Conservation (phyloP, 2,888 invertebrate species). For the Callyntrura sp. region DNA sequence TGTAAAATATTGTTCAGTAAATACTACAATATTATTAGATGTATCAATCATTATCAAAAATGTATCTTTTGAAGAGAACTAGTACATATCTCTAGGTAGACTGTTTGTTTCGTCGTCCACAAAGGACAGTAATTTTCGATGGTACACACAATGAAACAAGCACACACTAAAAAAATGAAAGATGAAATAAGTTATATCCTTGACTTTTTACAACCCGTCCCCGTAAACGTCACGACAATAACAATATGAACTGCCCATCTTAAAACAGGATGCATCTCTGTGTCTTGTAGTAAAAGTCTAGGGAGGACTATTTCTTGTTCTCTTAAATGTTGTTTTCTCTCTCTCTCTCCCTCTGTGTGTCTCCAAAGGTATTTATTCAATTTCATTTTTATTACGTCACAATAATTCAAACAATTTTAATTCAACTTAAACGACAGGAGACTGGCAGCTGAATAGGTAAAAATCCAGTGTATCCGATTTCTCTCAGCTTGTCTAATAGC, state of each 20-base stretch:
- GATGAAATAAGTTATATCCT: constrained; percentile 39
- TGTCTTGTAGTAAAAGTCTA: constrained; percentile 19
- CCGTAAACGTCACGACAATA: constrained; percentile 52
- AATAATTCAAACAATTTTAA: constrained; percentile 49
- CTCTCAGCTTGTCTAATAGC: neutral
- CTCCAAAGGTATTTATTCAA: neutral
- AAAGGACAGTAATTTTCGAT: neutral
- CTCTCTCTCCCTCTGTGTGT: neutral
- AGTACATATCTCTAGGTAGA: too few relatives aligned
- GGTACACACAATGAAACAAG: neutral
- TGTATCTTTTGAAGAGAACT: neutral
- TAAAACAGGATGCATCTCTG: constrained; percentile 12
- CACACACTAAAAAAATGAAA: neutral
- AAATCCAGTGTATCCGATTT: constrained; percentile 39
- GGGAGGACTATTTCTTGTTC: neutral
- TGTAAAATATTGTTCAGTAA: neutral
- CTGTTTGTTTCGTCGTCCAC: too few relatives aligned
- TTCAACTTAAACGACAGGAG: constrained; percentile 40
- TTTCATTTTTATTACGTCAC: constrained; percentile 47
- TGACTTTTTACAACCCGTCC: constrained; percentile 52
- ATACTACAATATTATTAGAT: neutral
- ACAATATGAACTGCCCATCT: neutral
- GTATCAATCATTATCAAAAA: neutral
- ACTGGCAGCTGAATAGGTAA: constrained; percentile 51
- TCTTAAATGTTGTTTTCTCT: neutral